These are phyloP conservation scores for Acromyrmex charruanus DNA, from an alignment of 1,140 invertebrate genomes.

Conservation along the genomic window DNA sequence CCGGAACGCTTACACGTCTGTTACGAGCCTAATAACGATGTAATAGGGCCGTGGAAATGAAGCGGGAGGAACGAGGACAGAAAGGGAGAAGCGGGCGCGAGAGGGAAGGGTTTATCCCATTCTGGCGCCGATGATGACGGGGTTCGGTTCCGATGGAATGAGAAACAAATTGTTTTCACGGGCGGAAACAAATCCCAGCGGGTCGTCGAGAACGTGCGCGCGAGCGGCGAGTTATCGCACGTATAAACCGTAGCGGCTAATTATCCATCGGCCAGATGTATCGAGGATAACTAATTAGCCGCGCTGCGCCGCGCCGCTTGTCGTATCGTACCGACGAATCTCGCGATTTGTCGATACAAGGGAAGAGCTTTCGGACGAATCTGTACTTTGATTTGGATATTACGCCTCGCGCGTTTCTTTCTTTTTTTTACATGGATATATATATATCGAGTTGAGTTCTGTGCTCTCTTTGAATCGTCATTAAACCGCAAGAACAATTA, in stretches of 20 bases:
- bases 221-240: conserved; percentile 54
- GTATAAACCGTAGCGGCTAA: conserved; percentile 56
- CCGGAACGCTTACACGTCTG: conserved; percentile 78
- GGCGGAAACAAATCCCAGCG: conserved; percentile 63
- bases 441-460: not conserved
- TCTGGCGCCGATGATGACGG: conserved; percentile 60
- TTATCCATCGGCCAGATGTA: conserved; percentile 63
- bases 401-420: not conserved
- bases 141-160: conserved; percentile 59
- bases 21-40: conserved; percentile 82
- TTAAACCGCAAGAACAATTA: not conserved
- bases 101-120: conserved; percentile 58
- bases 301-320: conserved; percentile 39
- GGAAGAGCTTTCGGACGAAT: conserved; percentile 1
- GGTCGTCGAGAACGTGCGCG: conserved; percentile 45
- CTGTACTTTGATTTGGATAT: not conserved
- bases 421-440: not conserved
- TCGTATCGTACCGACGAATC: conserved; percentile 55
- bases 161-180: conserved; percentile 65
- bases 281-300: conserved; percentile 63
- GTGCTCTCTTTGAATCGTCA: not conserved
- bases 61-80: conserved; percentile 59
- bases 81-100: conserved; percentile 39
- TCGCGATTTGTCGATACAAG: conserved; percentile 52
- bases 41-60: conserved; percentile 79